Evolutionary conservation across 1,140 invertebrate genomes (phyloP), one percentile per base, ranked within the genome.

Genomic region (Trypoxylus dichotomus): DNA sequence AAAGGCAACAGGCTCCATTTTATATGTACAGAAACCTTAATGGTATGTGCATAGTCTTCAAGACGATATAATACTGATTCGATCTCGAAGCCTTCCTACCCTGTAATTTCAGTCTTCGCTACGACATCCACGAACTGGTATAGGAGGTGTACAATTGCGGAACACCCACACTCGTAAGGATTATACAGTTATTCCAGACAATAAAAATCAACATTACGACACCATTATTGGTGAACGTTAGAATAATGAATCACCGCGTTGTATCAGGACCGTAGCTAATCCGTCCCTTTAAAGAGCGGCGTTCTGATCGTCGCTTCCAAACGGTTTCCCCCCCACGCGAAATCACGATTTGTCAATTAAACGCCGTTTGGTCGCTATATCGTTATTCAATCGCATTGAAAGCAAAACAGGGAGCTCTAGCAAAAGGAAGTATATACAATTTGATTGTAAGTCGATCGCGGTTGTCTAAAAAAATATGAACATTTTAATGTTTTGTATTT

Each of bases 141-240:
- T 29, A 29, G 47, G 11, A 68, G 60, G 27, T 68, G 24, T 68
- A 29, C 60, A 68, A 68, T 68, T 68, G 60, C 15, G 60, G 10
- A 68, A 68, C 60, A 68, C 60, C 60, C 27, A 68, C 60, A 68
- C 60, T 27, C 60, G 60, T 29, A 68, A 29, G 24, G 24, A 68
- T 19, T 19, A 24, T 68, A 68, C 60, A 68, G 60, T 68, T 68
- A 68, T 68, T 24, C 60, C 19, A 68, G 60, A 68, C 60, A n/a
- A 68, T 68, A 68, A 68, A 63, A 68, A 29, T 68, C 60, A 27
- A 29, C 60, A 27, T 68, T 68, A 25, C 24, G 60, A 68, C 60
- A 68, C 60, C 21, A 68, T 24, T 24, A 68, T 29, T 24, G 21
- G 24, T 24, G 24, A 25, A 68, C 60, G 60, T 68, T 25, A 15